phyloP scores from a whole-genome alignment of 2,113 vertebrate species.

The Gasterosteus nipponicus region DNA sequence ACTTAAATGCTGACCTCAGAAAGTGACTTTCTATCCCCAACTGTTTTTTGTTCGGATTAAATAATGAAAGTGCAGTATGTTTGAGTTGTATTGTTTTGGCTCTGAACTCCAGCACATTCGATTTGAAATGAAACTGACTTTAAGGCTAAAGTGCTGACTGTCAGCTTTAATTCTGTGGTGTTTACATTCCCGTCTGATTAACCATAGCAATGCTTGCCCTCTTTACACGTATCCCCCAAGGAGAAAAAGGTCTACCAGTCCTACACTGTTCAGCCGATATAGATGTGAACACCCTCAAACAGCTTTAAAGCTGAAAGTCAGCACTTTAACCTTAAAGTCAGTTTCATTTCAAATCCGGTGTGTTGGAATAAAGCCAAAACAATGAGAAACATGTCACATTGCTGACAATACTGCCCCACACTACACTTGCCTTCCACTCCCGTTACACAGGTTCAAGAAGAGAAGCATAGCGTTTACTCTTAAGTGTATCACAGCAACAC shows the following conservation, averaged over 20 bases:
- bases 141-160: conserved; percentile 29
- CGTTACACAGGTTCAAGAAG: conserved; percentile 11
- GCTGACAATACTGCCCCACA: not conserved
- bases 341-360: conserved; percentile 35
- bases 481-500: conserved; percentile 10
- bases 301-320: conserved; percentile 42
- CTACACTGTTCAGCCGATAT: not conserved
- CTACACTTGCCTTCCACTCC: not conserved
- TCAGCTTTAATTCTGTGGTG: conserved; percentile 9
- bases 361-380: conserved; percentile 32
- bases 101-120: conserved; percentile 11
- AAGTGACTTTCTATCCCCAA: conserved; percentile 28
- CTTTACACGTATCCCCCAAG: conserved; percentile 17
- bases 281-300: conserved; percentile 28
- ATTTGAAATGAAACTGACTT: conserved; percentile 12
- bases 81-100: not conserved
- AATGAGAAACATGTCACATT: conserved; percentile 31
- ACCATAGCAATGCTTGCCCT: conserved; percentile 5
- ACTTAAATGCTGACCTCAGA: conserved; percentile 33
- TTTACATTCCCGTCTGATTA: conserved; percentile 18
- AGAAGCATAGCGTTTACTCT: not conserved
- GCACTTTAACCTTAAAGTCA: conserved; percentile 40
- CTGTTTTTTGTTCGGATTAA: conserved; percentile 16
- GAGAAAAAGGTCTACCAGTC: conserved; percentile 6
- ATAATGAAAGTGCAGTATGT: not conserved